Evolutionary conservation across 2,888 invertebrate species (phyloP).

Genomic region (Itoplectis maculator): DNA sequence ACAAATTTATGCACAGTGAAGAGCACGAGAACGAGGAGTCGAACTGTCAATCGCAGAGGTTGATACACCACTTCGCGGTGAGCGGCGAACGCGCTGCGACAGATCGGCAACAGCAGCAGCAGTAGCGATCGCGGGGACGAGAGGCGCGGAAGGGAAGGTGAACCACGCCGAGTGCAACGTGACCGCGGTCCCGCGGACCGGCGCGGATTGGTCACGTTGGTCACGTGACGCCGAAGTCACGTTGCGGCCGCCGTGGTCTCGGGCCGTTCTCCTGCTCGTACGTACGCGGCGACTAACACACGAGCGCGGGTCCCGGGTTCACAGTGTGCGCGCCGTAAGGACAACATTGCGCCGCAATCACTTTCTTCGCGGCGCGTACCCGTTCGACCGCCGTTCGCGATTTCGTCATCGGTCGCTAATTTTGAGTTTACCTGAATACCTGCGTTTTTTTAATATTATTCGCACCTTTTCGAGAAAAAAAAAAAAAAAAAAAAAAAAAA

Average conservation of each 20-base stretch:
- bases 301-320: too few species aligned
- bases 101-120: conserved; percentile 31
- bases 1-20: neutral
- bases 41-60: conserved; percentile 22
- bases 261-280: conserved; percentile 64
- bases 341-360: too few species aligned
- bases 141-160: conserved; percentile 42
- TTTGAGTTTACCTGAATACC: neutral
- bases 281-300: neutral
- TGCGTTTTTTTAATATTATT: neutral
- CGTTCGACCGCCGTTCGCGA: neutral
- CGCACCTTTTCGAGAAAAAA: neutral
- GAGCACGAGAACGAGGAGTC: neutral
- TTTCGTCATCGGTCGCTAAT: neutral
- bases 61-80: conserved; percentile 26
- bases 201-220: conserved; percentile 75
- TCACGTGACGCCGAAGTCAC: conserved; percentile 76
- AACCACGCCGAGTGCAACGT: conserved; percentile 88
- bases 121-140: conserved; percentile 16
- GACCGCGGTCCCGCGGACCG: conserved; percentile 82
- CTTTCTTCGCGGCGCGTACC: too few species aligned
- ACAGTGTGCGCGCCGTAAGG: too few species aligned
- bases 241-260: conserved; percentile 80
- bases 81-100: conserved; percentile 13
- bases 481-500: too few species aligned